phyloP scores from a whole-genome alignment of 2,888 invertebrate genomes.

The Nemapogon koenigi region DNA sequence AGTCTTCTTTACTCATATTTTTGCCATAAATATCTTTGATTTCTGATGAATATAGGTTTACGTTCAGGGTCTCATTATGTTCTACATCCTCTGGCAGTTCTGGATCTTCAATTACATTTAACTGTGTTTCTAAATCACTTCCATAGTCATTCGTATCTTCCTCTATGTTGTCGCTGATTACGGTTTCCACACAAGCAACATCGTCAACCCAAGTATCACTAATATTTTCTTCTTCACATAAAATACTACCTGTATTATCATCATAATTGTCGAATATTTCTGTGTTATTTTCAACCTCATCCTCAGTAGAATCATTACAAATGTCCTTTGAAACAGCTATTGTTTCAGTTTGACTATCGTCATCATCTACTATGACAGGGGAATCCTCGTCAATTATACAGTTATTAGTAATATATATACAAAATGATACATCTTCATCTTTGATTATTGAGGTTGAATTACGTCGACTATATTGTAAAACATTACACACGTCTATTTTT shows the following conservation, averaged over 20 bases:
- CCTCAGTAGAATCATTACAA: neutral
- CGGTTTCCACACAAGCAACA: constrained; percentile 51
- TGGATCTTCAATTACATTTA: too few species aligned
- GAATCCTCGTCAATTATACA: constrained; percentile 30
- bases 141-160: constrained; percentile 29
- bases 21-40: constrained; percentile 38
- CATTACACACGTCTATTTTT: constrained; percentile 20
- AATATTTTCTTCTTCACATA: constrained; percentile 8
- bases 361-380: constrained; percentile 1
- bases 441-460: constrained; percentile 45
- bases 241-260: neutral
- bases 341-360: constrained; percentile 2
- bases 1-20: constrained; percentile 35
- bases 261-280: constrained; percentile 5
- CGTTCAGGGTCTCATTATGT: neutral
- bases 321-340: constrained; percentile 20
- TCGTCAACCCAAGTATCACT: constrained; percentile 51
- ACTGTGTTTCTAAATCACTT: neutral
- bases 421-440: constrained; percentile 46
- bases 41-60: constrained; percentile 25
- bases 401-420: constrained; percentile 47
- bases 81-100: too few species aligned
- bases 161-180: constrained; percentile 46
- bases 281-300: neutral
- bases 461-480: constrained; percentile 38